Base-by-base conservation (phyloP, 2,888 invertebrate species). In the Pteria penguin region DNA sequence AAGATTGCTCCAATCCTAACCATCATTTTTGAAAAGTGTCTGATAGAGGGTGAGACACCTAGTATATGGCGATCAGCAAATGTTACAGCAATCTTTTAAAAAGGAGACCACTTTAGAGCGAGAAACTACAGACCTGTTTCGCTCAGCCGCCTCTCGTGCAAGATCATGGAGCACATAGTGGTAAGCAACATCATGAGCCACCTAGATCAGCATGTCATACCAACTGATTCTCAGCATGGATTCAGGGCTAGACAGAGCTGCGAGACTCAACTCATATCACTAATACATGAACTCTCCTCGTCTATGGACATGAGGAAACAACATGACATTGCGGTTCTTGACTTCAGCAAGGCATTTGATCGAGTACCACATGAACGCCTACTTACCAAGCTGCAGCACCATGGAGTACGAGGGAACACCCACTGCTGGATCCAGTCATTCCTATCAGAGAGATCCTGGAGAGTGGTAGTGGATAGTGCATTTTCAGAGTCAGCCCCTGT, bases 311-410 rank as follows among this genome's bases (percentile, higher is more conserved):
- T 36, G 60, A 52, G 36, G 22, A 60, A 31, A 24, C 72, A 75
- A 62, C 68, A 66, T 11, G 70, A 78, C 63, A 68, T 65, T 55
- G 58, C 62, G 24, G 57, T 72, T 24, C 29, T 75, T 3, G 70
- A 68, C 36, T 78, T 69, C 31, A 72, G 66, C 54, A 76, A 68
- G 45, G 72, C 76, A 14, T 72, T 69, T 36, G 72, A 68, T 52
- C 33, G 62, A 2, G 76, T 60, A 4, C 32, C 52, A 5, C 72
- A 76, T 57, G n/a, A 65, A 36, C 18, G 69, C 8, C 45, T 71
- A 11, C 11, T 72, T n/a, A 54, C 68, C 1, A 73, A 74, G 27
- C 22, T 62, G 33, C 33, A 74, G 26, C 73, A 71, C 36, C 74
- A 78, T 60, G 70, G 77, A 18, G 70, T 74, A 18, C 45, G 58